Evolutionary conservation across 1,140 invertebrate species (phyloP), one percentile per base, ranked within the genome.

Genomic region (Zaprionus camerounensis): DNA sequence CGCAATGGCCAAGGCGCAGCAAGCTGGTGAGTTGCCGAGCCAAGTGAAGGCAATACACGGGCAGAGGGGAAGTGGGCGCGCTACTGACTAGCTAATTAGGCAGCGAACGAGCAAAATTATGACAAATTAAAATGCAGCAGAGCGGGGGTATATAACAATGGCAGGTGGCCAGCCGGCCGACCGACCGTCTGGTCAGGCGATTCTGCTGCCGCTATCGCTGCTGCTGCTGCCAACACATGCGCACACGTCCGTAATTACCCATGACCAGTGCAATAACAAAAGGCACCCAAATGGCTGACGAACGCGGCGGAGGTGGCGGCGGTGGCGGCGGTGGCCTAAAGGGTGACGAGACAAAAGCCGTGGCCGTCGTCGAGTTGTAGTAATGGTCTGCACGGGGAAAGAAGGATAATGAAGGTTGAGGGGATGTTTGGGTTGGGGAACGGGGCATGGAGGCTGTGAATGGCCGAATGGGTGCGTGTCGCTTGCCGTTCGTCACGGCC

Each of bases 321-420:
- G n/a, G 38, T 41, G 38, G 15, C 6, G 41, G 41, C 41, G 41
- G 15, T 72, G 71, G 64, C 57, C 74, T 63, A 85, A 81, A 86
- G 83, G 80, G 83, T 88, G 83, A 88, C 65, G 78, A 81, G 81
- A 87, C 84, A 87, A 87, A 88, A 73, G 84, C 67, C 65, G 53
- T 65, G 56, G 69, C 57, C 67, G 51, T 62, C 53, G 28, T 20
- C 71, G 46, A 59, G 38, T 34, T 44, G 17, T 57, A 71, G 26
- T 41, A 75, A 78, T 77, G 67, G 62, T 68, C 24, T 17, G 41
- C n/a, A 36, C 24, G n/a, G 20, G 53, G 53, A 31, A 55, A 15
- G 34, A 31, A n/a, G n/a, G n/a, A n/a, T n/a, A 11, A 56, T 17
- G 26, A n/a, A 17, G 55, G 31, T 11, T 34, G 31, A 11, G 17